Evolutionary conservation across 2,797 vertebrate species (phyloP).

Genomic region (Lycodopsis pacificus): DNA sequence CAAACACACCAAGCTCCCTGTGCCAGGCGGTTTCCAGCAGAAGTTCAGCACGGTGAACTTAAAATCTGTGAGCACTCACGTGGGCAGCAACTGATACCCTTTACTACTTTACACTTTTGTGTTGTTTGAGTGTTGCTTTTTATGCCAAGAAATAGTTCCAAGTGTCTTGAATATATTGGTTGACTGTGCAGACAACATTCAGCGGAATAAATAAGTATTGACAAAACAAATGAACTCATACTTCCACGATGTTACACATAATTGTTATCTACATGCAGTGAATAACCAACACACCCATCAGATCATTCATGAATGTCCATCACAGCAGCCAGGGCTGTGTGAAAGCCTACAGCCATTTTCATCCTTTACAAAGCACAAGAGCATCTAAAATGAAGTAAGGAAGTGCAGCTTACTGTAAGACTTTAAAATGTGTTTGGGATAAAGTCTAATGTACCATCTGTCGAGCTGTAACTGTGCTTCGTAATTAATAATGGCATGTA

Average conservation of each 20-base stretch:
- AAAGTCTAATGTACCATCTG: constrained; percentile 60
- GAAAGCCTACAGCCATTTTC: neutral
- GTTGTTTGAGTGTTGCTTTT: neutral
- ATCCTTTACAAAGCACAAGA: neutral
- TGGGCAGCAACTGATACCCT: neutral
- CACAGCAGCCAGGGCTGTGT: neutral
- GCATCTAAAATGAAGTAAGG: neutral
- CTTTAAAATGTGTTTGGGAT: constrained; percentile 38
- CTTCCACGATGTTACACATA: neutral
- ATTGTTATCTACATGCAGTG: neutral
- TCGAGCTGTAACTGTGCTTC: constrained; percentile 84
- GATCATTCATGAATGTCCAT: neutral
- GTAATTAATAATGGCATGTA: constrained; percentile 91
- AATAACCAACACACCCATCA: neutral
- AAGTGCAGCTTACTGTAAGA: constrained; percentile 48
- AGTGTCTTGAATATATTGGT: neutral
- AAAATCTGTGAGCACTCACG: neutral
- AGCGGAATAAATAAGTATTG: neutral
- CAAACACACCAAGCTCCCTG: neutral
- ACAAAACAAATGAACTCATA: neutral
- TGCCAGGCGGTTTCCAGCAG: neutral
- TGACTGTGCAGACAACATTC: neutral
- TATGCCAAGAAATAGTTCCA: neutral
- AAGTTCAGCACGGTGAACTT: neutral
- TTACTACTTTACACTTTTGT: neutral